Evolutionary conservation across 2,888 invertebrate species (phyloP).

Genomic region (Caenorhabditis japonica): DNA sequence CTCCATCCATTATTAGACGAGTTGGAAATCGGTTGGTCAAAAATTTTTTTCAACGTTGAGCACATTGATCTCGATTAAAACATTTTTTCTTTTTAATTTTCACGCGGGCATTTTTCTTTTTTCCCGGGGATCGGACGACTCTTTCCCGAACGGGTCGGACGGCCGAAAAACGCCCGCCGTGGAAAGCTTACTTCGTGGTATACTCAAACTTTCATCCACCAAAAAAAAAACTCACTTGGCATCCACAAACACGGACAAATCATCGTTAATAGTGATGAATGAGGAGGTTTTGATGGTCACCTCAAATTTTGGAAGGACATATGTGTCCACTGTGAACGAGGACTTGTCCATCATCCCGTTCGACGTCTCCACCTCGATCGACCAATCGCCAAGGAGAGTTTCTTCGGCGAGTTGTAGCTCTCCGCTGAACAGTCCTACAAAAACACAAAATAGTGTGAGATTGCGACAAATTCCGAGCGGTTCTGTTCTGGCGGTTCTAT

Average conservation of each 20-base stretch:
- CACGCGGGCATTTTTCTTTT: no score
- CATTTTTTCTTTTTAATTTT: no score
- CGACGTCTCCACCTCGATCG: conserved; percentile 73
- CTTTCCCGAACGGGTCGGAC: no score
- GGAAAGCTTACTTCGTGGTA: no score
- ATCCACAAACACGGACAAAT: conserved; percentile 85
- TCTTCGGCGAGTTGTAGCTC: conserved; percentile 77
- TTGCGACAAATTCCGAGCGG: neutral
- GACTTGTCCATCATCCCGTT: conserved; percentile 78
- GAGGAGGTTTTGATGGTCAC: conserved; percentile 87
- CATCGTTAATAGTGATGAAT: conserved; percentile 87
- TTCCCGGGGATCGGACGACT: no score
- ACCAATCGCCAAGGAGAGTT: conserved; percentile 78
- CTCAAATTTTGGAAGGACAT: conserved; percentile 91
- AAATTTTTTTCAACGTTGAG: no score
- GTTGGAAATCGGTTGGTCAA: no score
- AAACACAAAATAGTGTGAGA: neutral
- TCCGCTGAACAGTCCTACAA: conserved; percentile 75
- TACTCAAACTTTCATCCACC: no score
- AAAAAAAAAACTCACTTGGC: conserved; percentile 83
- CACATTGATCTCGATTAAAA: no score
- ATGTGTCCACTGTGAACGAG: conserved; percentile 86
- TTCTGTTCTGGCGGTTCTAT: no score
- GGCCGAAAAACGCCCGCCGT: no score
- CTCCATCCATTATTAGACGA: no score